Conservation (phyloP, 2,797 vertebrate genomes). For the Phalloptychus januarius region DNA sequence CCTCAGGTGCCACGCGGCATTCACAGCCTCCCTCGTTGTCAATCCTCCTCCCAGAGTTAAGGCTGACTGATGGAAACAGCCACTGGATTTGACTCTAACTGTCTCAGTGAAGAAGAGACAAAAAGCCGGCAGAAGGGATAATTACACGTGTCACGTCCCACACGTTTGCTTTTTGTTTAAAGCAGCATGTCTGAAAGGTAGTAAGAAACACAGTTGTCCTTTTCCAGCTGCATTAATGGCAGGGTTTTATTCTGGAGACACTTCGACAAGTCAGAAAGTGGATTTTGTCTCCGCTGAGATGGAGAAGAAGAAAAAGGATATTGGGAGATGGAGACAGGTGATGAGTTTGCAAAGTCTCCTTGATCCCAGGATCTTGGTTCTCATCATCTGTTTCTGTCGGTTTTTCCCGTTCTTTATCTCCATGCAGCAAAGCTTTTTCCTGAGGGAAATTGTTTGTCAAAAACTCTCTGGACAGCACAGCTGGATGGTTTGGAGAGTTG, state of each 20-base stretch:
- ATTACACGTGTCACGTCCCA: conserved; percentile 40
- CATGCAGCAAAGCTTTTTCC: neutral
- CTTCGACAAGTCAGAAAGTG: conserved; percentile 45
- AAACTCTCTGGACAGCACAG: neutral
- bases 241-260: conserved; percentile 42
- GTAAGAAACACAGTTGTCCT: conserved; percentile 28
- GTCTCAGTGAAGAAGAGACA: conserved; percentile 25
- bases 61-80: neutral
- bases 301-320: conserved; percentile 15
- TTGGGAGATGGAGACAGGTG: conserved; percentile 17
- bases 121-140: conserved; percentile 28
- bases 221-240: conserved; percentile 28
- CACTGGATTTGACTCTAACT: conserved; percentile 12
- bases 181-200: conserved; percentile 8
- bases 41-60: conserved; percentile 19
- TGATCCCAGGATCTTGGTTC: conserved; percentile 8
- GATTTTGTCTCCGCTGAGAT: conserved; percentile 30
- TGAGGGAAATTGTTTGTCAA: neutral
- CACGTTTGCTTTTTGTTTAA: conserved; percentile 19
- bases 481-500: neutral
- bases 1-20: conserved; percentile 30
- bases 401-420: neutral
- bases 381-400: neutral
- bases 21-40: conserved; percentile 12
- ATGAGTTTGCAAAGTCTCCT: conserved; percentile 1